Evolutionary conservation across 2,797 vertebrate species (phyloP), one percentile per base, ranked within the genome.

Genomic region (Leptatherina wallacei): DNA sequence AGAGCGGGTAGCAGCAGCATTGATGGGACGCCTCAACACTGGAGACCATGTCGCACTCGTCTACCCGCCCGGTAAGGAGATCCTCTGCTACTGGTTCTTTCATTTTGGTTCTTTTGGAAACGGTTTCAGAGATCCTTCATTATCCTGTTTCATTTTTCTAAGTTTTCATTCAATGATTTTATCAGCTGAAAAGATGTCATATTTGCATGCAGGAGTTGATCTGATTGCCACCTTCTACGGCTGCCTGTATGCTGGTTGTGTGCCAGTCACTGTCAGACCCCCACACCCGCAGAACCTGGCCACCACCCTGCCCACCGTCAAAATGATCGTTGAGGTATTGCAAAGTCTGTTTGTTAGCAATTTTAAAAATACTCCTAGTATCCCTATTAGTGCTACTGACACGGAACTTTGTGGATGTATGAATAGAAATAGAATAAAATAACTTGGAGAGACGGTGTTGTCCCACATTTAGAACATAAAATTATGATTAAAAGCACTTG

Each of bases 311-410:
- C 98, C 98, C 78, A 99, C 98, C 0, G 98, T 99, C 89, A 98
- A 97, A 92, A 99, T 99, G 98, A 99, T 99, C 55, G 97, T 99
- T 11, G 97, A 99, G 97, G 98, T 99, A 88, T 84, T 30, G 24
- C 33, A 33, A 22, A 56, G 2, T 52, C 16, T 3, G 16, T 40
- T 57, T 51, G 16, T 67, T 30, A 14, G 52, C 22, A 38, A 54
- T 56, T 20, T 42, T 29, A 16, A 29, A 38, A 74, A 61, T 32
- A 8, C 30, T 55, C 0, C 22, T 61, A n/a, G 14, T 56, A 30
- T 24, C 7, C 10, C 16, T 32, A 16, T 24, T 18, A 22, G 27
- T 11, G 27, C 18, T 8, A 32, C 18, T 51, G 0, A 27, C n/a
- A 12, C n/a, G 11, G n/a, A n/a, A 20, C 10, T 24, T 38, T 38